These are phyloP conservation scores for Corvus moneduloides DNA, from an alignment of 2,113 vertebrate species.

Conservation along the genomic window DNA sequence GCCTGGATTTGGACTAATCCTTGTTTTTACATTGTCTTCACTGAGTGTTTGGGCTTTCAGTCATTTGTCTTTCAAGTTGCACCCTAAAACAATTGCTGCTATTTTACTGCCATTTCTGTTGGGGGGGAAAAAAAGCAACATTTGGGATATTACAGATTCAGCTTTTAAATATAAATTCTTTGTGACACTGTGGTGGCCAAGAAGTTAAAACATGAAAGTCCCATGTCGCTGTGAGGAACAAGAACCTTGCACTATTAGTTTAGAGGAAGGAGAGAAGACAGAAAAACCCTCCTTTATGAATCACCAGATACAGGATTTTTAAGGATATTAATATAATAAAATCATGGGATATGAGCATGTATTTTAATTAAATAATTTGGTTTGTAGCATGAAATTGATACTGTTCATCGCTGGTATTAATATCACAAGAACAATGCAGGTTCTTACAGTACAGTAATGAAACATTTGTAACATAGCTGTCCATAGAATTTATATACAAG, in stretches of 20 bases:
- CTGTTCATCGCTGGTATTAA: background rate
- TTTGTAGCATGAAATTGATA: background rate
- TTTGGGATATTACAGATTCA: background rate
- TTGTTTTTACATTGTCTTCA: background rate
- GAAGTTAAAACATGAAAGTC: background rate
- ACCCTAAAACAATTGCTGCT: background rate
- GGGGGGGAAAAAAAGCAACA: too few relatives aligned
- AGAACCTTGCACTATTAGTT: background rate
- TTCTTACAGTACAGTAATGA: background rate
- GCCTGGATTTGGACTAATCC: background rate
- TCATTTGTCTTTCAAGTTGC: background rate
- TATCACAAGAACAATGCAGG: background rate
- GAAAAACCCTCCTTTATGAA: background rate
- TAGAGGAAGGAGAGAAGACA: background rate
- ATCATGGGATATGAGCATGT: background rate
- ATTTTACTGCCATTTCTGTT: background rate
- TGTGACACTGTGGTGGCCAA: background rate
- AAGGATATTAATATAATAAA: background rate
- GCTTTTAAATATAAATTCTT: background rate
- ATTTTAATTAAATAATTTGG: background rate
- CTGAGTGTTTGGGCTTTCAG: background rate
- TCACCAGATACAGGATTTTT: background rate
- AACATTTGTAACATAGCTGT: background rate
- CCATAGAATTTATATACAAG: background rate
- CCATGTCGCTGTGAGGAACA: background rate